A percentile compares a stretch with the other conserved stretches of the same genome.
These are phyloP conservation scores for Spodoptera frugiperda DNA, from an alignment of 1,140 invertebrate genomes.

Conservation along the genomic window DNA sequence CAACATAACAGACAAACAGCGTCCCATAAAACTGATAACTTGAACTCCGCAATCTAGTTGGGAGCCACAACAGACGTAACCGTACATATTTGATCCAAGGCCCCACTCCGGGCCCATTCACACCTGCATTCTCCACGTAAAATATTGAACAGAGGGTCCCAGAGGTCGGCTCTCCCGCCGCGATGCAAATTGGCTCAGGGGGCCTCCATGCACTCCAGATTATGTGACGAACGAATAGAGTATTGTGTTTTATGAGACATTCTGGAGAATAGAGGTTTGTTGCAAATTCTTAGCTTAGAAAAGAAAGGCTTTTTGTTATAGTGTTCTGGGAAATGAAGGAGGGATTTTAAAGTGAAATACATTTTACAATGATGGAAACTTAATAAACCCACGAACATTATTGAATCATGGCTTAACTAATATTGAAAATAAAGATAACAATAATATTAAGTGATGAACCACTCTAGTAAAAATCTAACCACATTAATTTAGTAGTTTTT, in stretches of 20 bases:
- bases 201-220: slow-evolving; percentile 61
- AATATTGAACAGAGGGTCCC: slow-evolving; percentile 63
- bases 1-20: not conserved
- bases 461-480: too few species aligned
- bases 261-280: slow-evolving; percentile 36
- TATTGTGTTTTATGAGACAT: slow-evolving; percentile 46
- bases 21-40: slow-evolving; percentile 9
- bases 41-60: slow-evolving; percentile 2
- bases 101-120: slow-evolving; percentile 28
- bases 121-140: slow-evolving; percentile 61
- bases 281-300: slow-evolving; percentile 29
- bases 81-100: slow-evolving; percentile 37
- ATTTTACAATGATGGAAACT: not conserved
- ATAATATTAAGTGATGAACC: too few species aligned
- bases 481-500: too few species aligned
- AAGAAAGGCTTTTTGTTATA: not conserved
- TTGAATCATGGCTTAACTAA: too few species aligned
- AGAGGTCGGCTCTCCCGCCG: slow-evolving; percentile 40
- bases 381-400: too few species aligned
- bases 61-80: not conserved
- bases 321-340: slow-evolving; percentile 2
- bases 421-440: too few species aligned
- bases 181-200: slow-evolving; percentile 69
- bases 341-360: not conserved
- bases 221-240: slow-evolving; percentile 64